A percentile compares a stretch with the other conserved stretches of the same genome.
phyloP scores from a whole-genome alignment of 2,888 invertebrate genomes.

The Heliothis peltigera region DNA sequence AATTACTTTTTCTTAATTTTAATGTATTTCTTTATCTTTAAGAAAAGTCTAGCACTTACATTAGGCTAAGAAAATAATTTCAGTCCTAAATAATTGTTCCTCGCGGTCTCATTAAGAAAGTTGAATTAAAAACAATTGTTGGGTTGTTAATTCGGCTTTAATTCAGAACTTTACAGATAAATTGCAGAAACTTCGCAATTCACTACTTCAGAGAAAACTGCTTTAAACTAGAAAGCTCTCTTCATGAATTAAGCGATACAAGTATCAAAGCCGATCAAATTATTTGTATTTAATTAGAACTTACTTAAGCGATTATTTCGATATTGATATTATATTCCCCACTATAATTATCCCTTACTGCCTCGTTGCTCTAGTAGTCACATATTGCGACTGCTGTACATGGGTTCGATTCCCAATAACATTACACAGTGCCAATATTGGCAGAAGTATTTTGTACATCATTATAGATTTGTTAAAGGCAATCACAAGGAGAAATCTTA shows the following conservation, averaged over 20 bases:
- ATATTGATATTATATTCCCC: too few species aligned
- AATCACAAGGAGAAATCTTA: constrained; percentile 17
- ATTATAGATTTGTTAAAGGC: constrained; percentile 26
- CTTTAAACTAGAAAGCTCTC: not conserved
- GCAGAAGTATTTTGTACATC: not conserved
- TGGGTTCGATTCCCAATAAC: too few species aligned
- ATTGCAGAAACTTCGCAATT: not conserved
- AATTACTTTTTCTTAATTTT: not conserved
- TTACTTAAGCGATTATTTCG: too few species aligned
- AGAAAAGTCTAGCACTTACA: not conserved
- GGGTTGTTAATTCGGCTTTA: not conserved
- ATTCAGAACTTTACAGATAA: not conserved
- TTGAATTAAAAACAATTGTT: not conserved
- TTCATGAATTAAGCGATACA: too few species aligned
- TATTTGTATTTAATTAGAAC: too few species aligned
- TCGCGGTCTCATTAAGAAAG: not conserved
- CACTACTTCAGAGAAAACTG: not conserved
- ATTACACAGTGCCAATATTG: constrained; percentile 38
- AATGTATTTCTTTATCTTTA: not conserved
- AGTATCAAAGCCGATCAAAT: too few species aligned
- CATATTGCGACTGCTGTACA: too few species aligned
- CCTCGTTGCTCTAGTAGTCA: too few species aligned
- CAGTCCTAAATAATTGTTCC: not conserved
- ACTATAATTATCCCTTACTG: too few species aligned
- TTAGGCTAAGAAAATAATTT: not conserved